Evolutionary conservation across 2,113 vertebrate species (phyloP).

Genomic region (Pelvicachromis taeniatus): DNA sequence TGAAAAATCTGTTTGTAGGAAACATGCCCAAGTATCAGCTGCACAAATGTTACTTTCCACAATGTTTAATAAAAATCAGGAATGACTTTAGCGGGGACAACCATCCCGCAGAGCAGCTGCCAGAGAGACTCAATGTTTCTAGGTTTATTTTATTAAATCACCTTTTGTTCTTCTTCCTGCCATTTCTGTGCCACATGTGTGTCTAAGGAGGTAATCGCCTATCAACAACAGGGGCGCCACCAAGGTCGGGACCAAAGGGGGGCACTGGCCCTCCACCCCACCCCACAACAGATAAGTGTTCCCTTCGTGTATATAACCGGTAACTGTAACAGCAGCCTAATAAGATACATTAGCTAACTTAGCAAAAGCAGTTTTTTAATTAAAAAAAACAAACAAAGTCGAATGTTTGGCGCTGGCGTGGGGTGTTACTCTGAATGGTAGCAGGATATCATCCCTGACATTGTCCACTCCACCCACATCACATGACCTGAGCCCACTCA

Average conservation of each 20-base stretch:
- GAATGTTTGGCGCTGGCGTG: neutral
- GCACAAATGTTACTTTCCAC: neutral
- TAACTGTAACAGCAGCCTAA: neutral
- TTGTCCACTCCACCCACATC: neutral
- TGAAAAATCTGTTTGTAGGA: neutral
- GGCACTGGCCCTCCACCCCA: neutral
- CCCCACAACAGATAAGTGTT: neutral
- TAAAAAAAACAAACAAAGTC: neutral
- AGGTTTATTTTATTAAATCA: neutral
- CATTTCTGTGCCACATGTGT: neutral
- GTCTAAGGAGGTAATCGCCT: neutral
- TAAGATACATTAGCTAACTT: neutral
- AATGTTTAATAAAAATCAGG: neutral
- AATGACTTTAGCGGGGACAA: neutral
- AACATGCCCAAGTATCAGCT: neutral
- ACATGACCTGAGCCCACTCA: neutral
- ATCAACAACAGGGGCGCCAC: neutral
- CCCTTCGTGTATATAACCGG: neutral
- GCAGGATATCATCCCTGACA: neutral
- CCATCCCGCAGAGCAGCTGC: neutral
- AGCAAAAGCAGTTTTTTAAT: neutral
- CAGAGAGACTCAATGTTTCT: fast-evolving
- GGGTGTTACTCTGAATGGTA: neutral
- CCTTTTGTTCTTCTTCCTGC: neutral
- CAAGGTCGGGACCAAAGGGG: neutral